A percentile compares a stretch with the other conserved stretches of the same genome.
These are phyloP conservation scores for Epistrophella euchroma DNA, from an alignment of 2,888 invertebrate genomes.

Conservation along the genomic window DNA sequence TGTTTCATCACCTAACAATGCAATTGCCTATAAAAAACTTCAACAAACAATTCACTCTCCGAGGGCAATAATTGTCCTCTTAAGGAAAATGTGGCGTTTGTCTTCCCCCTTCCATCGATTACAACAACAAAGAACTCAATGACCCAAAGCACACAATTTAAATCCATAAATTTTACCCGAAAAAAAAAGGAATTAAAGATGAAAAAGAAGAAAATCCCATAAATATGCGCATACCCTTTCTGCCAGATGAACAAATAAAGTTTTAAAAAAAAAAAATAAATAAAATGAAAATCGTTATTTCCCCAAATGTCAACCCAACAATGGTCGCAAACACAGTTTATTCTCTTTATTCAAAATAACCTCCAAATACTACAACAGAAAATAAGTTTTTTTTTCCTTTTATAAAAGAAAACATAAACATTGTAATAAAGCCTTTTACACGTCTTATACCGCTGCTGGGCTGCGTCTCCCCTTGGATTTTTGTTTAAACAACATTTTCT, in stretches of 20 bases:
- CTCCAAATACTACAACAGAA: conserved; percentile 39
- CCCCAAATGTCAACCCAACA: conserved; percentile 57
- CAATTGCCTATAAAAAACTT: conserved; percentile 41
- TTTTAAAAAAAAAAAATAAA: conserved; percentile 30
- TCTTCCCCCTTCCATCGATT: neutral
- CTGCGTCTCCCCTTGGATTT: neutral
- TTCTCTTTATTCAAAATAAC: conserved; percentile 33
- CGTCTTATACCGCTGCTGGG: conserved; percentile 31
- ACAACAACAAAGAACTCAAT: conserved; percentile 52
- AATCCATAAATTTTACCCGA: conserved; percentile 65
- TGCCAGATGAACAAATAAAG: conserved; percentile 69
- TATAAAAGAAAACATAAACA: conserved; percentile 68
- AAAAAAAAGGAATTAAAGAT: conserved; percentile 24
- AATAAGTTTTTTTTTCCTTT: conserved; percentile 24
- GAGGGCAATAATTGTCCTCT: conserved; percentile 22
- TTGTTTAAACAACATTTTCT: conserved; percentile 50
- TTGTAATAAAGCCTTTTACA: conserved; percentile 76
- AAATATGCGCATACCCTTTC: conserved; percentile 51
- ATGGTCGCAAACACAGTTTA: conserved; percentile 56
- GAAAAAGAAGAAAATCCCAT: conserved; percentile 53
- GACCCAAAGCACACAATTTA: conserved; percentile 70
- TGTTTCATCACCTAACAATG: conserved; percentile 39
- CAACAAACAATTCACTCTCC: conserved; percentile 49
- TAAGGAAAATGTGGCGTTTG: conserved; percentile 49
- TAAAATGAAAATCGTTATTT: conserved; percentile 27